Base-by-base conservation (phyloP, 2,888 invertebrate genomes). In the Ceratothoa steindachneri region DNA sequence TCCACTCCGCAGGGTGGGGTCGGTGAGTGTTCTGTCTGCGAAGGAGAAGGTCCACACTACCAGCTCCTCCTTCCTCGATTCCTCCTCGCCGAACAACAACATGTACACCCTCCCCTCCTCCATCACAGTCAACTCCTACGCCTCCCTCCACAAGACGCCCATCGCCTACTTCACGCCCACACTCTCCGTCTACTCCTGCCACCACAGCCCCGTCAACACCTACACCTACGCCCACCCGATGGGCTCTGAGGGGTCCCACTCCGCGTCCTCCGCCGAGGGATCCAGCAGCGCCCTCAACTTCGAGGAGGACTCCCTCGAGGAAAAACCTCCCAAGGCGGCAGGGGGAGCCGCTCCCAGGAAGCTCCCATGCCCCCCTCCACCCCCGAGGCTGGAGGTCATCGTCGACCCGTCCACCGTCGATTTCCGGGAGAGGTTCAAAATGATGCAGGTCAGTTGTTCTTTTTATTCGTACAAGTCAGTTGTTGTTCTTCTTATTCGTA, bases 51-150 rank as follows among this genome's bases (percentile, higher is more conserved):
- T 5, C 19, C 55, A 55, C 55, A 55, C 41, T 41, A 67, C 55
- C 29, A 30, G 55, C 28, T 67, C 72, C 24, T 31, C 68, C 52
- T 24, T 72, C 30, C 53, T 72, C 29, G 65, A 71, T 52, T 65
- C 75, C 9, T 71, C 72, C 66, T 71, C 78, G 5, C 78, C 78
- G 4, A 75, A 75, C 72, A 78, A 75, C 73, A 75, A 78, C 73
- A 75, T 75, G 67, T 78, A 78, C 75, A 78, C 78, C 1, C 73
- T 78, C 1, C 78, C 78, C 24, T 78, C 78, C 66, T 78, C 78
- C 55, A 68, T 75, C 27, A 78, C 78, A 65, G 71, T 71, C 75
- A 78, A 78, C 72, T 78, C 75, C 30, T 78, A 78, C 71, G 75
- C 78, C 71, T 78, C 78, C 15, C 72, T 78, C 52, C 65, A 73